A percentile compares a stretch with the other conserved stretches of the same genome.
phyloP scores from a whole-genome alignment of 2,888 invertebrate species.

The Lysandra bellargus region DNA sequence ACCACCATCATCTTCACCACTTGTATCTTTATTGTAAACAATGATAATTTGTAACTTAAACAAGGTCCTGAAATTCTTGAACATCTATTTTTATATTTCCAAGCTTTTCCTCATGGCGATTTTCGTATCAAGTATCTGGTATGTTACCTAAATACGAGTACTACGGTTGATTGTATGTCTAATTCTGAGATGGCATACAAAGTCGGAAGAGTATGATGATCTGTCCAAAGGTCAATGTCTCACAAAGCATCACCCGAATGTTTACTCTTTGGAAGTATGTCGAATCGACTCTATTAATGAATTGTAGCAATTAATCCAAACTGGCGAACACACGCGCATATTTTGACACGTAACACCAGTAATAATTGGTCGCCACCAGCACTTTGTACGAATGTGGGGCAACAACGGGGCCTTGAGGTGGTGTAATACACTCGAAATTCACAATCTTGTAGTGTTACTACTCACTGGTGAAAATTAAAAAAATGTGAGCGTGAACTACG shows the following conservation, averaged over 20 bases:
- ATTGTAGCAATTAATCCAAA: background rate
- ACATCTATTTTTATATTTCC: too few species aligned
- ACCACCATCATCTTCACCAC: background rate
- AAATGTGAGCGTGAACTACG: too few species aligned
- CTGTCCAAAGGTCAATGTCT: background rate
- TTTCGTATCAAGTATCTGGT: too few species aligned
- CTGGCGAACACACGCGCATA: background rate
- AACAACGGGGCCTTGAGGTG: conserved; percentile 14
- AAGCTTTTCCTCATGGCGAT: too few species aligned
- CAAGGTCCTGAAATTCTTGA: too few species aligned
- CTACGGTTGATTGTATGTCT: too few species aligned
- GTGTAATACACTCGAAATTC: background rate
- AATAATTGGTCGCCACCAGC: conserved; percentile 16
- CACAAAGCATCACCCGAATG: conserved; percentile 1
- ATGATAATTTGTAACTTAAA: too few species aligned
- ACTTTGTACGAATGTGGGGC: conserved; percentile 6
- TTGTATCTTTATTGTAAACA: too few species aligned
- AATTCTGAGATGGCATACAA: too few species aligned
- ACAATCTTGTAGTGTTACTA: background rate
- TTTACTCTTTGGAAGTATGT: background rate
- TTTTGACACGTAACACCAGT: conserved; percentile 4
- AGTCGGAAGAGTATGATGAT: background rate
- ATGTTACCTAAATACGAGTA: too few species aligned
- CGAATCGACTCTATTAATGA: background rate
- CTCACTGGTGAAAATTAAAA: background rate